A percentile compares a stretch with the other conserved stretches of the same genome.
Evolutionary conservation across 1,140 invertebrate genomes (phyloP).

Genomic region (Acyrthosiphon pisum): DNA sequence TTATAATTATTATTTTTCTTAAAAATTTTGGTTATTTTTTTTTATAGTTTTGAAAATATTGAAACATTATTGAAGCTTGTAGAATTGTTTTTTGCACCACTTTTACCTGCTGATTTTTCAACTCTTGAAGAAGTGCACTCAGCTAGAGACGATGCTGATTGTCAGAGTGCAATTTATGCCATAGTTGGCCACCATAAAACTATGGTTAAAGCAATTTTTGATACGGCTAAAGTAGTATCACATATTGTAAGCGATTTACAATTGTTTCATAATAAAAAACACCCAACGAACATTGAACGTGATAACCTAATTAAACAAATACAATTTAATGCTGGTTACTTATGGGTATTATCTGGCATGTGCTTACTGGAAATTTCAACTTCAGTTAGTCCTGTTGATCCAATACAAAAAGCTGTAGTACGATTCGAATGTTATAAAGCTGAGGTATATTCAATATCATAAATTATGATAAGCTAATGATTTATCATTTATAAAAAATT

Average conservation of each 20-base stretch:
- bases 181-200: neutral
- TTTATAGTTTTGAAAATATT: slow-evolving; percentile 42
- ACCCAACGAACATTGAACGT: neutral
- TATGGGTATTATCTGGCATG: slow-evolving; percentile 46
- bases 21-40: neutral
- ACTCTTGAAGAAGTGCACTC: neutral
- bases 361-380: slow-evolving; percentile 35
- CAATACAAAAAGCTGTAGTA: slow-evolving; percentile 38
- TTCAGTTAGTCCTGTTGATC: slow-evolving; percentile 27
- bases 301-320: slow-evolving; percentile 28
- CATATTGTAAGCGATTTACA: neutral
- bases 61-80: slow-evolving; percentile 19
- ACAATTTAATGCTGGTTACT: slow-evolving; percentile 27
- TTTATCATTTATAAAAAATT: neutral
- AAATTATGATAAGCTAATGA: neutral
- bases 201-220: slow-evolving; percentile 30
- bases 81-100: neutral
- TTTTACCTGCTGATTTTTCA: slow-evolving; percentile 1
- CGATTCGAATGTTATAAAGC: neutral
- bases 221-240: slow-evolving; percentile 18
- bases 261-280: neutral
- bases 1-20: neutral
- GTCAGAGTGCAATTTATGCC: neutral
- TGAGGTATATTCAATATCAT: slow-evolving; percentile 3
- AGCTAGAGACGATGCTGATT: neutral